Base-by-base conservation (phyloP, 2,113 vertebrate species). In the Sialia sialis region DNA sequence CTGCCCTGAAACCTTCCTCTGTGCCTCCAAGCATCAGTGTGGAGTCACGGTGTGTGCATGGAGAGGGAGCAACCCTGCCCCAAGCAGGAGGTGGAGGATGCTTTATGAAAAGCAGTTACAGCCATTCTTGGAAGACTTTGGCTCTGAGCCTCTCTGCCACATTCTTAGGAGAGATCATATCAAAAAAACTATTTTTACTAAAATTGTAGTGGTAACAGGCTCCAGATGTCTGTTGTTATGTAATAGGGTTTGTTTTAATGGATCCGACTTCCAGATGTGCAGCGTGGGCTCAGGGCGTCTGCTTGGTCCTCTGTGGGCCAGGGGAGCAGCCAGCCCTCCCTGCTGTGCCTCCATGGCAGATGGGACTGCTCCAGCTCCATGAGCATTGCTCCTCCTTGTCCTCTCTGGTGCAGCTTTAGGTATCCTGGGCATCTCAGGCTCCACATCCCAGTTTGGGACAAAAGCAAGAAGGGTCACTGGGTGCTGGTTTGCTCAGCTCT, bases 171-270 rank as follows among this genome's bases (percentile, higher is more conserved):
- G 96, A 96, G 91, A 97, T 96, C 85, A 94, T 96, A 96, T 97
- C 96, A 95, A 96, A 96, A 95, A 73, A 32, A 13, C 74, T 87
- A 78, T 91, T 94, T 95, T 90, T 90, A 43, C 92, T 94, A 94
- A 95, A 97, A 95, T 70, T 92, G 80, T 90, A 93, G 76, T 94
- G 94, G 95, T 97, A 97, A 97, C 91, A 89, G 93, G 84, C 85
- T 97, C 96, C 96, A 97, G 97, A 97, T 97, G 96, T 92, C 70
- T 39, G 67, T 81, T 90, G 95, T 97, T 97, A 97, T 97, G 94
- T 97, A 97, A 97, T 95, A 85, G n/a, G 66, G 83, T 63, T 96
- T 95, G 91, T 87, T 97, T 86, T 63, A 95, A 89, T 86, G 93
- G 80, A 95, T 79, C 75, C 2, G 4, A 87, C 68, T 97, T 97